These are phyloP conservation scores for Fistularia tabacaria DNA, from an alignment of 2,797 vertebrate genomes.

Conservation along the genomic window DNA sequence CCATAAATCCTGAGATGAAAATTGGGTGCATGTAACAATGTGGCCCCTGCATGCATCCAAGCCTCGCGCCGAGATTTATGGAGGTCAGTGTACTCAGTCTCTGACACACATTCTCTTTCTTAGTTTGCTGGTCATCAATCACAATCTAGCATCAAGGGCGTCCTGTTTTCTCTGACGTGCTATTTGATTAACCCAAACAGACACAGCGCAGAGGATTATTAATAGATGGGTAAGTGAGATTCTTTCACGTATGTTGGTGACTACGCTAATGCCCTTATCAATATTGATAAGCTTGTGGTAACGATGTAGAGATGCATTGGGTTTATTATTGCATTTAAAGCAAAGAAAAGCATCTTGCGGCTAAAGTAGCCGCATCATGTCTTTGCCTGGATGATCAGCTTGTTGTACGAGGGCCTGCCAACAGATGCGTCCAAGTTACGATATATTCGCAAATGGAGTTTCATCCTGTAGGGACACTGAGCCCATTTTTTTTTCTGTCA, in stretches of 20 bases:
- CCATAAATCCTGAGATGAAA: slow-evolving; percentile 45
- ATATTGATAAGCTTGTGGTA: no score
- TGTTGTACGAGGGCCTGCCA: no score
- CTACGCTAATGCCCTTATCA: no score
- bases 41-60: slow-evolving; percentile 24
- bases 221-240: background rate
- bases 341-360: no score
- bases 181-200: slow-evolving; percentile 61
- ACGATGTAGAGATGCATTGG: no score
- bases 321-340: no score
- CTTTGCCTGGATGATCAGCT: no score
- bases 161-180: slow-evolving; percentile 61
- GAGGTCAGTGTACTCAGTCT: slow-evolving; percentile 50
- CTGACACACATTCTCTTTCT: slow-evolving; percentile 62
- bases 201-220: slow-evolving; percentile 47
- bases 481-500: slow-evolving; percentile 15
- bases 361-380: no score
- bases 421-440: background rate
- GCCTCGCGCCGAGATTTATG: slow-evolving; percentile 58
- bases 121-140: slow-evolving; percentile 64
- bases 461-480: slow-evolving; percentile 1
- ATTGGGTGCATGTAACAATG: slow-evolving; percentile 17
- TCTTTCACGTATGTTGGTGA: no score
- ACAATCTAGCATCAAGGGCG: slow-evolving; percentile 65
- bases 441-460: slow-evolving; percentile 9